Conservation (phyloP, 2,888 invertebrate genomes). For the Siphonodentalium dalli region DNA sequence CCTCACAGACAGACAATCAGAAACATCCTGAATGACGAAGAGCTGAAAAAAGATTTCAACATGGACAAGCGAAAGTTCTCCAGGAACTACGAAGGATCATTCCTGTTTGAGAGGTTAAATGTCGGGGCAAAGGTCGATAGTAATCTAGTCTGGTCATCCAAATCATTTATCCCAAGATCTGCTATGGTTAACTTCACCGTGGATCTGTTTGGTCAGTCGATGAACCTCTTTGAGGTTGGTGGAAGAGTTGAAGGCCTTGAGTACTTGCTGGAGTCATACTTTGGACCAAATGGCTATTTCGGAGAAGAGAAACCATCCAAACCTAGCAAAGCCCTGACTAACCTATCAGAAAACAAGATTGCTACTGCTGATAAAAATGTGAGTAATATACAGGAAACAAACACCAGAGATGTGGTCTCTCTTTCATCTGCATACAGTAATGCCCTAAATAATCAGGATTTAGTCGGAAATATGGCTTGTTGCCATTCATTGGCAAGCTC, state of each 20-base stretch:
- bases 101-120: slow-evolving; percentile 86
- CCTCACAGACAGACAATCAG: slow-evolving; percentile 86
- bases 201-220: slow-evolving; percentile 76
- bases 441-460: too few species aligned
- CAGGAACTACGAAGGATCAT: slow-evolving; percentile 80
- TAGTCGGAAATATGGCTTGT: too few species aligned
- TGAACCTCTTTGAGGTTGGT: slow-evolving; percentile 84
- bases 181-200: slow-evolving; percentile 61
- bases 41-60: slow-evolving; percentile 82
- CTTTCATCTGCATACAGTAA: too few species aligned
- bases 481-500: too few species aligned
- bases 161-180: slow-evolving; percentile 62
- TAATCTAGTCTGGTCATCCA: slow-evolving; percentile 60
- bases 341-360: too few species aligned
- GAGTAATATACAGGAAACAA: too few species aligned
- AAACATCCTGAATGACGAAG: slow-evolving; percentile 82
- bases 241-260: slow-evolving; percentile 90
- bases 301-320: too few species aligned
- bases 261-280: slow-evolving; percentile 79
- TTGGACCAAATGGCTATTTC: slow-evolving; percentile 72
- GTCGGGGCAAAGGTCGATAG: slow-evolving; percentile 57
- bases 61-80: slow-evolving; percentile 89
- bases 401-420: too few species aligned
- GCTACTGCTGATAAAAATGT: too few species aligned
- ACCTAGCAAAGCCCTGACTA: too few species aligned